Conservation (phyloP, 2,888 invertebrate species). For the Hemithea aestivaria region DNA sequence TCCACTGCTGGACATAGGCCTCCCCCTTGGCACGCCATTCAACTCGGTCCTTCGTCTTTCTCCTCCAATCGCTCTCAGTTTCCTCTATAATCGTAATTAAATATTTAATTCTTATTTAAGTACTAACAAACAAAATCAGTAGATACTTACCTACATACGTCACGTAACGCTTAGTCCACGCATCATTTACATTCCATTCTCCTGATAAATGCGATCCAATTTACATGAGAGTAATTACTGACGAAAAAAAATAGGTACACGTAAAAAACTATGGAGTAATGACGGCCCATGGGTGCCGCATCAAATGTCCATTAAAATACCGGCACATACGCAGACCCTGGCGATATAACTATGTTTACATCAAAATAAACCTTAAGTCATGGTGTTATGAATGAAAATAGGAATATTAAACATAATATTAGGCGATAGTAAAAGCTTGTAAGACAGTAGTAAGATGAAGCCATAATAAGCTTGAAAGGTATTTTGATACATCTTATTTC, state of each 20-base stretch:
- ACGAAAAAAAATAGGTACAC: constrained; percentile 32
- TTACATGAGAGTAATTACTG: constrained; percentile 67
- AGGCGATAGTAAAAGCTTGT: too few relatives aligned
- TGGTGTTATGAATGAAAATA: constrained; percentile 1
- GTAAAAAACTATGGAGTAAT: constrained; percentile 35
- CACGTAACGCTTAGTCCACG: constrained; percentile 27
- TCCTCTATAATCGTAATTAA: too few relatives aligned
- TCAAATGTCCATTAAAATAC: constrained; percentile 64
- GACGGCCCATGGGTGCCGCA: constrained; percentile 46
- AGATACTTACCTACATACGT: constrained; percentile 15
- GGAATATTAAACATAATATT: too few relatives aligned
- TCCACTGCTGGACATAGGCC: too few relatives aligned
- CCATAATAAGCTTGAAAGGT: constrained; percentile 22
- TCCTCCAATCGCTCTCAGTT: too few relatives aligned
- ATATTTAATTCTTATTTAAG: background rate
- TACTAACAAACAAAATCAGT: constrained; percentile 15
- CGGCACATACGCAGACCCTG: constrained; percentile 21
- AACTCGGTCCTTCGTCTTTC: too few relatives aligned
- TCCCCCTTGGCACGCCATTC: too few relatives aligned
- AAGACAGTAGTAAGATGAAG: constrained; percentile 27
- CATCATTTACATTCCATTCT: constrained; percentile 40
- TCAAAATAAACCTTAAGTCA: background rate
- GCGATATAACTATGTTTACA: background rate
- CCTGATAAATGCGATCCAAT: constrained; percentile 68
- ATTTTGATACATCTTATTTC: constrained; percentile 19